These are phyloP conservation scores for Drosophila suzukii DNA, from an alignment of 1,140 invertebrate species.

Conservation along the genomic window DNA sequence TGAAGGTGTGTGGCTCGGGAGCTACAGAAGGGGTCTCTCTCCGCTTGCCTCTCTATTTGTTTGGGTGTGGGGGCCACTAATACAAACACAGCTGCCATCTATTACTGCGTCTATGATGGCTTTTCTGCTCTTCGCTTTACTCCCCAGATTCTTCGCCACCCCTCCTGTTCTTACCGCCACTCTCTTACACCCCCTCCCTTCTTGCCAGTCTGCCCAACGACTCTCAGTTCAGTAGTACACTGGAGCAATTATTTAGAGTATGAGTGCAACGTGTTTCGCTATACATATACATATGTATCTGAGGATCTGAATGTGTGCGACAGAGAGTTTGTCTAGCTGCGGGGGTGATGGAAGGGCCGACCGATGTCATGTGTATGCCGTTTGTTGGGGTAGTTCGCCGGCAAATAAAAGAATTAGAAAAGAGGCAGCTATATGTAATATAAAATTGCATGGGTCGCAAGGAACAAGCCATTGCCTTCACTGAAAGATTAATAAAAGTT, in stretches of 20 bases:
- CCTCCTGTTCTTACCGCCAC: background rate
- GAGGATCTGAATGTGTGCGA: constrained; percentile 11
- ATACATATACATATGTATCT: background rate
- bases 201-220: constrained; percentile 75
- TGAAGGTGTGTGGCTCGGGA: background rate
- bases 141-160: background rate
- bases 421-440: constrained; percentile 11
- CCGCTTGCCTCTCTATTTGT: constrained; percentile 4
- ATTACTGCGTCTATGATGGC: constrained; percentile 27
- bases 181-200: background rate
- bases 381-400: constrained; percentile 80
- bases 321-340: constrained; percentile 29
- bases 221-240: constrained; percentile 77
- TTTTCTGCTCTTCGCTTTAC: constrained; percentile 3
- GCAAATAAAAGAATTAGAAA: constrained; percentile 49
- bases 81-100: constrained; percentile 52
- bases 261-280: constrained; percentile 58
- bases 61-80: constrained; percentile 14
- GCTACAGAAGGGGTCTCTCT: constrained; percentile 1
- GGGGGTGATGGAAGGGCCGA: constrained; percentile 8
- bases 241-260: constrained; percentile 68
- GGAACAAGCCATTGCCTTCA: background rate
- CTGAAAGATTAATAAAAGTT: no score
- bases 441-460: constrained; percentile 3
- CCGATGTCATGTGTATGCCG: constrained; percentile 52